These are phyloP conservation scores for Spilogale gracilis DNA, from an alignment of 2,113 vertebrate genomes.

Conservation along the genomic window DNA sequence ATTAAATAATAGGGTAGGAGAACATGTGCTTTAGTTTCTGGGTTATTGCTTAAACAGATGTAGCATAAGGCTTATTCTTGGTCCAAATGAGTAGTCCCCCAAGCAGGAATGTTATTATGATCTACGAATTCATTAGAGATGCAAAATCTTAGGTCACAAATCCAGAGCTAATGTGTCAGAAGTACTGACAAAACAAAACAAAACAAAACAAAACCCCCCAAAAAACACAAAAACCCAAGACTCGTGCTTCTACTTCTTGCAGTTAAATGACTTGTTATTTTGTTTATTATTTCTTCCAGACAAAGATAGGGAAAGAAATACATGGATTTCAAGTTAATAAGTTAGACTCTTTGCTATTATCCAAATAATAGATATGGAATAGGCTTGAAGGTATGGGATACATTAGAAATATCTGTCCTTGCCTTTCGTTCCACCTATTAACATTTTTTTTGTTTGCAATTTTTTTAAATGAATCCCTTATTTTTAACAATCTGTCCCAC, in stretches of 20 bases:
- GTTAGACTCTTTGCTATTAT: neutral
- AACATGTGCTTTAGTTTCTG: neutral
- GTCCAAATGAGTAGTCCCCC: neutral
- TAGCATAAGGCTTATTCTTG: neutral
- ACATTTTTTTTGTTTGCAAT: neutral
- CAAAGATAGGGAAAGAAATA: neutral
- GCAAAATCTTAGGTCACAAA: neutral
- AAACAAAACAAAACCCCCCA: too few relatives aligned
- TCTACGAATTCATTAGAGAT: neutral
- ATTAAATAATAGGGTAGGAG: neutral
- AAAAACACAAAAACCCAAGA: too few relatives aligned
- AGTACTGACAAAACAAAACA: neutral
- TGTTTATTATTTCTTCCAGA: neutral
- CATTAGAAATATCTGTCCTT: neutral
- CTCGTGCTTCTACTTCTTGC: neutral
- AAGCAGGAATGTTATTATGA: neutral
- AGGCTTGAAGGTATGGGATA: neutral
- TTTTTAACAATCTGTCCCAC: neutral
- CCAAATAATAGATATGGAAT: neutral
- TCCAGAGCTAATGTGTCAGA: neutral
- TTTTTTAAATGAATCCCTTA: neutral
- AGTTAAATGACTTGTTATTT: neutral
- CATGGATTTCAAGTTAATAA: neutral
- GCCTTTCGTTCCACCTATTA: neutral
- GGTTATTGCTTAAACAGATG: neutral